phyloP scores from a whole-genome alignment of 2,797 vertebrate species.

The Pseudotriccus pelzelni region DNA sequence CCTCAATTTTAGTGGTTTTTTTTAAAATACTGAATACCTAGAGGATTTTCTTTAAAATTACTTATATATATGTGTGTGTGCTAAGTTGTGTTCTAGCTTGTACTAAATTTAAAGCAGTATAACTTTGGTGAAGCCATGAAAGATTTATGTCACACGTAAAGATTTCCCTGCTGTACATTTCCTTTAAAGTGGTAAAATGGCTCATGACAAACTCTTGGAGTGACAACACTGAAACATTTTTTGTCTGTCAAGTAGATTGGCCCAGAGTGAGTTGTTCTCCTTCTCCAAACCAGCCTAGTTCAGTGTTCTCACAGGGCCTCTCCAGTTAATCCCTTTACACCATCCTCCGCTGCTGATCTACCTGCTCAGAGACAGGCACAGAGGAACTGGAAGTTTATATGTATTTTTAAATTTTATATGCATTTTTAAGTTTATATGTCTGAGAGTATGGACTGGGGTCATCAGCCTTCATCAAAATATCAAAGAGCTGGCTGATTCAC shows the following conservation, averaged over 20 bases:
- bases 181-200: rapidly evolving
- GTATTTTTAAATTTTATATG: neutral
- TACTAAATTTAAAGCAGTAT: neutral
- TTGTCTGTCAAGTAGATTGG: neutral
- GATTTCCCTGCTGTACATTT: neutral
- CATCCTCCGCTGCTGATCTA: rapidly evolving
- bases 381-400: neutral
- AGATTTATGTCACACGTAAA: neutral
- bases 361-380: neutral
- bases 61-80: rapidly evolving
- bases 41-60: neutral
- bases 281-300: neutral
- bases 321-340: neutral
- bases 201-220: neutral
- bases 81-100: neutral
- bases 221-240: neutral
- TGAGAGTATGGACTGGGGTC: neutral
- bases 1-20: neutral
- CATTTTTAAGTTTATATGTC: neutral
- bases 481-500: neutral
- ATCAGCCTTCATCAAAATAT: neutral
- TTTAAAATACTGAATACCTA: neutral
- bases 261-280: neutral
- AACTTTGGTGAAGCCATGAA: neutral
- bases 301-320: neutral